phyloP scores from a whole-genome alignment of 2,888 invertebrate species.

The Chrysolina haemoptera region DNA sequence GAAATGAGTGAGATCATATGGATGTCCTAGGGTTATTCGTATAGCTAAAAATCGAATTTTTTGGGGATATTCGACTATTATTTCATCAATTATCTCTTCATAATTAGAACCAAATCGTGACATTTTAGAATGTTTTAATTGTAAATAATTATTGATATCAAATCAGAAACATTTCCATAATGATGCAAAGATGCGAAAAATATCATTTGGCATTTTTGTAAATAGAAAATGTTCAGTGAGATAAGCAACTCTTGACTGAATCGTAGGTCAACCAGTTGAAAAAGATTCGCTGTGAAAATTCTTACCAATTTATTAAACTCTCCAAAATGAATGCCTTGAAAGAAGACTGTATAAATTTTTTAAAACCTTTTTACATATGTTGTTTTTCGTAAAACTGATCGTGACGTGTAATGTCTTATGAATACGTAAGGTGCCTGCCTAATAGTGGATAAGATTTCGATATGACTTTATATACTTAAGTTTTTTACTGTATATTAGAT shows the following conservation, averaged over 20 bases:
- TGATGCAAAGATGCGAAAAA: too few species aligned
- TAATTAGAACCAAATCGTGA: too few species aligned
- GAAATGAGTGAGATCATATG: too few species aligned
- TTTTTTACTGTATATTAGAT: constrained; percentile 38
- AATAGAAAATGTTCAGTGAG: background rate
- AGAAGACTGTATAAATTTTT: background rate
- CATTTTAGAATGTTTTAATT: too few species aligned
- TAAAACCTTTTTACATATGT: background rate
- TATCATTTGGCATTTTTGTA: too few species aligned
- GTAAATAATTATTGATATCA: too few species aligned
- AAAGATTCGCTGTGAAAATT: background rate
- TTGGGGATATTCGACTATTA: too few species aligned
- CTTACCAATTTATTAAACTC: background rate
- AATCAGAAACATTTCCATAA: too few species aligned
- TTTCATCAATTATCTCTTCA: too few species aligned
- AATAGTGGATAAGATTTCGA: constrained; percentile 5
- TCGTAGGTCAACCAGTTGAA: background rate
- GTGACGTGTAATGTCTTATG: constrained; percentile 16
- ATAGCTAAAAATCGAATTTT: too few species aligned
- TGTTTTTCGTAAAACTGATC: background rate
- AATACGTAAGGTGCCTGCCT: constrained; percentile 15
- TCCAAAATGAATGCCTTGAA: constrained; percentile 1
- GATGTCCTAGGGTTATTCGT: too few species aligned
- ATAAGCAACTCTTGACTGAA: background rate
- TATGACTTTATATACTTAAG: constrained; percentile 19